A percentile compares a stretch with the other conserved stretches of the same genome.
phyloP scores from a whole-genome alignment of 1,140 invertebrate species.

The Drosophila subobscura region DNA sequence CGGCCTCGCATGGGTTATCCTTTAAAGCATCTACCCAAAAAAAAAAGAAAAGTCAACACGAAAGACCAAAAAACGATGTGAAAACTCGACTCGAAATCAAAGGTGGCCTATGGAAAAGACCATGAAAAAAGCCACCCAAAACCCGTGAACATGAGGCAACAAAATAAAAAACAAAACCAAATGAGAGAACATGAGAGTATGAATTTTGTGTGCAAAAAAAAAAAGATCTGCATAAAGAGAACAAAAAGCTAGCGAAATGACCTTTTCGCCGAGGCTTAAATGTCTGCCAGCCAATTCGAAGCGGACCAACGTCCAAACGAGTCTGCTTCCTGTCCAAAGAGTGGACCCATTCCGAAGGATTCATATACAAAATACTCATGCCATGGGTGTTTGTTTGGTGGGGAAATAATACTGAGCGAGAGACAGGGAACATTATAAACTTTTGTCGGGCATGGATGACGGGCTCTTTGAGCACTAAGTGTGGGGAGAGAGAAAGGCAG shows the following conservation, averaged over 20 bases:
- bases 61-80: constrained; percentile 39
- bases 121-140: constrained; percentile 28
- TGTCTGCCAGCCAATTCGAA: constrained; percentile 49
- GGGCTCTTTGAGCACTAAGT: too few species aligned
- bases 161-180: constrained; percentile 27
- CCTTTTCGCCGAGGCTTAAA: constrained; percentile 76
- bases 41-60: constrained; percentile 36
- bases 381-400: background rate
- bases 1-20: constrained; percentile 49
- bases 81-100: constrained; percentile 51
- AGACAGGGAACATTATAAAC: background rate
- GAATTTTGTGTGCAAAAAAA: constrained; percentile 9
- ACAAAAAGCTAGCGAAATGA: constrained; percentile 74
- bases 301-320: constrained; percentile 23
- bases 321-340: constrained; percentile 28
- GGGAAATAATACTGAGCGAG: background rate
- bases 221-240: constrained; percentile 66
- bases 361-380: constrained; percentile 13
- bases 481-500: background rate
- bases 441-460: background rate
- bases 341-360: constrained; percentile 18
- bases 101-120: constrained; percentile 43
- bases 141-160: constrained; percentile 38
- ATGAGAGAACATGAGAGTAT: constrained; percentile 8
- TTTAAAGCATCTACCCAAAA: constrained; percentile 32